Conservation (phyloP, 2,888 invertebrate species). For the Ashinkailepas kermadecensis region DNA sequence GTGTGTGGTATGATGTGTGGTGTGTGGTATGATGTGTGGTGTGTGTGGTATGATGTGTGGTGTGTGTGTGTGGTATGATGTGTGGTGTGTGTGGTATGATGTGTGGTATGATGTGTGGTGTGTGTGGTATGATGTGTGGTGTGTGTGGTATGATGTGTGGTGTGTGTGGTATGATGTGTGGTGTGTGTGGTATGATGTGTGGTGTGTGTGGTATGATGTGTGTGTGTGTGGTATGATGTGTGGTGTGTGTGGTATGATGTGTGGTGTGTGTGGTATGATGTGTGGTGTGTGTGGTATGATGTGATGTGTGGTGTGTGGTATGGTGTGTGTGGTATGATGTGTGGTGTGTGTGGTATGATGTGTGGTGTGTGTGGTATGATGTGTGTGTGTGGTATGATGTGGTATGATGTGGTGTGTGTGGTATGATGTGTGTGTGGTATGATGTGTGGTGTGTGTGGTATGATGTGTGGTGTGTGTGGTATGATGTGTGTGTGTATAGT, state of each 20-base stretch:
- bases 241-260: not conserved
- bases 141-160: not conserved
- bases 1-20: not conserved
- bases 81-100: not conserved
- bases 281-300: too few relatives aligned
- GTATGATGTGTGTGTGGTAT: too few relatives aligned
- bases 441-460: not conserved
- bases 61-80: too few relatives aligned
- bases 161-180: not conserved
- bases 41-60: too few relatives aligned
- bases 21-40: not conserved
- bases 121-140: too few relatives aligned
- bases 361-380: too few relatives aligned
- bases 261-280: constrained; percentile 1
- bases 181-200: not conserved
- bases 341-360: constrained; percentile 1
- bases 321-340: not conserved
- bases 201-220: too few relatives aligned
- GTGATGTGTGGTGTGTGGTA: too few relatives aligned
- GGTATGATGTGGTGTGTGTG: not conserved
- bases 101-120: not conserved
- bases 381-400: too few relatives aligned
- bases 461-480: too few relatives aligned
- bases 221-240: not conserved
- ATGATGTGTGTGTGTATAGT: too few relatives aligned